A percentile compares a stretch with the other conserved stretches of the same genome.
These are phyloP conservation scores for Crenichthys baileyi DNA, from an alignment of 2,797 vertebrate species.

Conservation along the genomic window DNA sequence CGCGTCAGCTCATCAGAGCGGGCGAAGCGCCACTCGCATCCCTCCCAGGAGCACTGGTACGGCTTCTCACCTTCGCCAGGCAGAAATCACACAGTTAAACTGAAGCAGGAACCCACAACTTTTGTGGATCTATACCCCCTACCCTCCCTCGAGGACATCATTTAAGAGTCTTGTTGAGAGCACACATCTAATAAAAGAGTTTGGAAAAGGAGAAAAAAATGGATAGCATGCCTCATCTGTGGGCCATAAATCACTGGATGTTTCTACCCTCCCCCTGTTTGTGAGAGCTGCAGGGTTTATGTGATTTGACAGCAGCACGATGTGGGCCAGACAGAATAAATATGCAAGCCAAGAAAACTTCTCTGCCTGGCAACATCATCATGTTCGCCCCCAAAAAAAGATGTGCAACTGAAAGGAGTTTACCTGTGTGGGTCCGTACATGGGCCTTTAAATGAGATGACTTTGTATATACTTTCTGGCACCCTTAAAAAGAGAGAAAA, in stretches of 20 bases:
- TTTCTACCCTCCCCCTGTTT: slow-evolving; percentile 38
- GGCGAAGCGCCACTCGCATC: slow-evolving; percentile 97
- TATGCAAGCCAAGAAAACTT: slow-evolving; percentile 68
- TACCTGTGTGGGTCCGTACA: slow-evolving; percentile 97
- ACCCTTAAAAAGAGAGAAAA: slow-evolving; percentile 79
- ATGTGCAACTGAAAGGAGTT: slow-evolving; percentile 53
- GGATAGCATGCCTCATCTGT: slow-evolving; percentile 11
- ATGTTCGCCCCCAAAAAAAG: slow-evolving; percentile 53
- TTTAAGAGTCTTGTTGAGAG: background rate
- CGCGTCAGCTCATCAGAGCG: slow-evolving; percentile 96
- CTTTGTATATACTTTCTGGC: slow-evolving; percentile 98
- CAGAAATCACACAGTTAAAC: background rate
- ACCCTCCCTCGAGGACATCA: background rate
- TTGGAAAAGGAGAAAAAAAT: slow-evolving; percentile 12
- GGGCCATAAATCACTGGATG: slow-evolving; percentile 58
- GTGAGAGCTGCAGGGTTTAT: slow-evolving; percentile 57
- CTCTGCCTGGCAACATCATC: slow-evolving; percentile 72
- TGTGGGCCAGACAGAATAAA: slow-evolving; percentile 55
- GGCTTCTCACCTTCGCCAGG: slow-evolving; percentile 91
- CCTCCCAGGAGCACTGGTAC: slow-evolving; percentile 96
- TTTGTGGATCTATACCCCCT: background rate
- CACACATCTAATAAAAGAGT: slow-evolving; percentile 12
- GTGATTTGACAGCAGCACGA: slow-evolving; percentile 65
- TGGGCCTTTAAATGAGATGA: slow-evolving; percentile 98
- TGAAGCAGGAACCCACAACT: background rate